Evolutionary conservation across 2,888 invertebrate species (phyloP), one percentile per base, ranked within the genome.

Genomic region (Brenthis hecate): DNA sequence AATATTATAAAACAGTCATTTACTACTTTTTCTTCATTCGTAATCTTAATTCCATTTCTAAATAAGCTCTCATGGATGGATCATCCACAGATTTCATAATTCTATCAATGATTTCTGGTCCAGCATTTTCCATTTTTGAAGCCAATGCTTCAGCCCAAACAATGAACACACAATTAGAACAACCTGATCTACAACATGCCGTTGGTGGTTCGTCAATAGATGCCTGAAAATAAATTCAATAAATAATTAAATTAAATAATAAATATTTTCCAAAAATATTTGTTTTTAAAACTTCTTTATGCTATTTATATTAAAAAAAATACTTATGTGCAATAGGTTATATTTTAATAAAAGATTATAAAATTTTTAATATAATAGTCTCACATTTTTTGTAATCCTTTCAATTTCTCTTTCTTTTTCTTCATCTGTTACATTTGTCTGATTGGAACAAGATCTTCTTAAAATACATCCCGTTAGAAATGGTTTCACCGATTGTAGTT

Each of bases 101-200:
- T 80, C 96, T 94, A 47, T 94, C 93, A 0, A 95, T 94, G 66
- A 95, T 94, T 61, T 95, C 94, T 0, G 96, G 96, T 19, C 96
- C 96, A 75, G 95, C 95, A 73, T 94, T 87, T 13, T 95, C 86
- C 78, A 94, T 87, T 74, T 94, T 93, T 65, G 92, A 83, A 4
- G 94, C 92, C 56, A 98, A 78, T 28, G 96, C 94, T 77, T 98
- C 96, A 0, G 98, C 98, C 93, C 98, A 98, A 16, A 95, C 95
- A 64, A 99, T 95, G 96, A 97, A 98, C 6, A 99, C 98, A 85
- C 99, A 99, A 87, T 98, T 98, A 0, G 96, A 93, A 89, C 99
- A 99, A 0, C 98, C 98, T 0, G 97, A 96, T 94, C 96, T 96
- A 80, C 98, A 99, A 85, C 98, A 99, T 36, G 94, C 95, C 3